Evolutionary conservation across 2,113 vertebrate genomes (phyloP).

Genomic region (Lathamus discolor): DNA sequence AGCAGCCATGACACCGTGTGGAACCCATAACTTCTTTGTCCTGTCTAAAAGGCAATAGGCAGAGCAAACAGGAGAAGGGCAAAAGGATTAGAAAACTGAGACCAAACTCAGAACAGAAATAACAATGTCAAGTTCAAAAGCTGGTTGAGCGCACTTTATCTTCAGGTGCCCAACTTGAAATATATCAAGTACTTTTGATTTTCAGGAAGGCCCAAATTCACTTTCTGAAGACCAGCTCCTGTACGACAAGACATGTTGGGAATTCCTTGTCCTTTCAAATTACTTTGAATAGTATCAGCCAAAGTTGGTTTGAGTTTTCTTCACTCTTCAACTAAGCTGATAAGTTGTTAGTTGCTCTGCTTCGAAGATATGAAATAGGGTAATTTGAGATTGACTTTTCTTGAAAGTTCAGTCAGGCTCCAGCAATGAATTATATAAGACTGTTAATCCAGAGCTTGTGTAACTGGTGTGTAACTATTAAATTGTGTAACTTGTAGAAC

Average conservation of each 20-base stretch:
- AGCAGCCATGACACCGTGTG: not conserved
- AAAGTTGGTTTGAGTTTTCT: not conserved
- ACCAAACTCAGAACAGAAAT: not conserved
- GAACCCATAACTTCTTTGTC: not conserved
- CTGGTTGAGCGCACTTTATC: not conserved
- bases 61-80: not conserved
- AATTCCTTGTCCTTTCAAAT: not conserved
- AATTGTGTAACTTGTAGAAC: not conserved
- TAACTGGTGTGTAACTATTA: conserved; percentile 34
- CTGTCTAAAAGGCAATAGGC: not conserved
- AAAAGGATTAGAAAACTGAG: not conserved
- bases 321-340: not conserved
- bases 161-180: not conserved
- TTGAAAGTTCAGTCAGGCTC: not conserved
- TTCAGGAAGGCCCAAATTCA: not conserved
- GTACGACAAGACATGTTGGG: not conserved
- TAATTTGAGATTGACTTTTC: not conserved
- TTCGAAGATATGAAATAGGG: not conserved
- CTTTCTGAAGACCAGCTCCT: not conserved
- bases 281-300: not conserved
- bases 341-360: not conserved
- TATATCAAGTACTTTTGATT: not conserved
- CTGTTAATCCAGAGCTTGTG: conserved; percentile 1
- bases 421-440: not conserved
- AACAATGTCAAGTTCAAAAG: not conserved